Evolutionary conservation across 2,888 invertebrate species (phyloP).

Genomic region (Drosophila borealis): DNA sequence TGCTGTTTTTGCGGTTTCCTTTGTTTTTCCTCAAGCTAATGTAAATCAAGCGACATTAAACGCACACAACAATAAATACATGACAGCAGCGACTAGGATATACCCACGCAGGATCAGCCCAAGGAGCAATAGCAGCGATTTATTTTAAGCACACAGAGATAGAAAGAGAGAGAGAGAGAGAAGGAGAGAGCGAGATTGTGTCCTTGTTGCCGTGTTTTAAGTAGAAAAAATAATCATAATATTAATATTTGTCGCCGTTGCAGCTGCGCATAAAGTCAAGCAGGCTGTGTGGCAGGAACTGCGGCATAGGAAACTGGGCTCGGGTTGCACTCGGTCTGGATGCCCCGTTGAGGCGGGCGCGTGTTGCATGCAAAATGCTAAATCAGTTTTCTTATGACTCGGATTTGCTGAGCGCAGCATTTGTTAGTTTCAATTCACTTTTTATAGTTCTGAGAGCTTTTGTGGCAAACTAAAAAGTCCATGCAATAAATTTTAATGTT

Average conservation of each 20-base stretch:
- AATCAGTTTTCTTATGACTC: constrained; percentile 28
- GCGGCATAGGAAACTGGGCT: not conserved
- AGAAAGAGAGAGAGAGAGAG: constrained; percentile 5
- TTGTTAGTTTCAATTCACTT: not conserved
- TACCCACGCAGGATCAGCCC: constrained; percentile 35
- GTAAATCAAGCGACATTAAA: constrained; percentile 77
- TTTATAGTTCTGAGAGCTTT: too few relatives aligned
- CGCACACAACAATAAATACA: constrained; percentile 67
- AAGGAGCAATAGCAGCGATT: constrained; percentile 31
- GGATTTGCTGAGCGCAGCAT: constrained; percentile 18
- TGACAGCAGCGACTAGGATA: constrained; percentile 26
- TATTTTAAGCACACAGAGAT: constrained; percentile 23
- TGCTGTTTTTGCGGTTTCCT: constrained; percentile 32
- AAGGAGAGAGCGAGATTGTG: not conserved
- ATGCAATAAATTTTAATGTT: too few relatives aligned
- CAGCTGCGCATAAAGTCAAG: constrained; percentile 45
- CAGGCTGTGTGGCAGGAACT: not conserved
- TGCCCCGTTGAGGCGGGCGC: constrained; percentile 3
- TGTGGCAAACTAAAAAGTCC: too few relatives aligned
- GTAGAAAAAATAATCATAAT: constrained; percentile 38
- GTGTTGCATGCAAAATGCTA: constrained; percentile 27
- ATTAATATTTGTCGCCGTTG: constrained; percentile 58
- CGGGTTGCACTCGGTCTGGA: constrained; percentile 6
- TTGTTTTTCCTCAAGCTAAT: constrained; percentile 57
- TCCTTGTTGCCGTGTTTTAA: constrained; percentile 13